phyloP scores from a whole-genome alignment of 1,140 invertebrate species.

The Metopolophium dirhodum region DNA sequence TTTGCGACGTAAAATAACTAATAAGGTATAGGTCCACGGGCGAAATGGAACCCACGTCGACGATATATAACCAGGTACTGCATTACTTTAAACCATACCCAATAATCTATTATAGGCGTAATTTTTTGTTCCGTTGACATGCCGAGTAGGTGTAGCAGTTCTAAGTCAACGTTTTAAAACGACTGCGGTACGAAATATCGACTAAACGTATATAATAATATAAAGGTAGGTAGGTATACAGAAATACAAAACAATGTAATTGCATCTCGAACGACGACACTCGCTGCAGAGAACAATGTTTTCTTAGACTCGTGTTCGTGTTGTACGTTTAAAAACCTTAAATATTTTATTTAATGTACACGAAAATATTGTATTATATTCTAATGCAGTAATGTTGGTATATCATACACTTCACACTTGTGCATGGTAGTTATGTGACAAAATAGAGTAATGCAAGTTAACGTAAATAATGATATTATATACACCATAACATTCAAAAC shows the following conservation, averaged over 20 bases:
- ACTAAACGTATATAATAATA: not conserved
- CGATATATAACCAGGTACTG: not conserved
- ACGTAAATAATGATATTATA: slow-evolving; percentile 14
- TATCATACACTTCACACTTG: not conserved
- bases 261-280: not conserved
- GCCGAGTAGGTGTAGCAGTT: not conserved
- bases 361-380: not conserved
- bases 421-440: slow-evolving; percentile 19
- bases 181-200: not conserved
- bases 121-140: not conserved
- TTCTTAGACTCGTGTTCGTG: not conserved
- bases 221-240: not conserved
- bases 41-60: not conserved
- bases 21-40: not conserved
- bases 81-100: not conserved
- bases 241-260: not conserved
- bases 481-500: not conserved
- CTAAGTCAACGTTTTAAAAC: not conserved
- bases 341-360: not conserved
- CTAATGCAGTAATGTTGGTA: not conserved
- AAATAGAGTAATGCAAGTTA: slow-evolving; percentile 33
- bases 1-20: not conserved
- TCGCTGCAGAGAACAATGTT: not conserved
- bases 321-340: not conserved
- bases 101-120: not conserved